Evolutionary conservation across 1,140 invertebrate species (phyloP).

Genomic region (Cydia fagiglandana): DNA sequence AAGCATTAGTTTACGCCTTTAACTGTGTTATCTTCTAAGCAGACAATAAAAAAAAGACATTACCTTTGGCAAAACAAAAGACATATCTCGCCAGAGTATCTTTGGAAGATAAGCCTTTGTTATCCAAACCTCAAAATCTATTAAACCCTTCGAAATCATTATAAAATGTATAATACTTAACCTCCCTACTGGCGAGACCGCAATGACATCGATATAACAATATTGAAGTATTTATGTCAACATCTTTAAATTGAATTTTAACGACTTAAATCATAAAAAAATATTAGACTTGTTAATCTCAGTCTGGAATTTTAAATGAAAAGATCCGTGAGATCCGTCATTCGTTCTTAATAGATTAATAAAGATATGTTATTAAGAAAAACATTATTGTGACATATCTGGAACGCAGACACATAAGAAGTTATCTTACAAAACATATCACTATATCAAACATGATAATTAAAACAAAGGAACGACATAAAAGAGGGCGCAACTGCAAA

Average conservation of each 20-base stretch:
- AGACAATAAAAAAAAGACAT: background rate
- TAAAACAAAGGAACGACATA: background rate
- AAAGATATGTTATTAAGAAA: background rate
- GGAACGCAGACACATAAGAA: too few species aligned
- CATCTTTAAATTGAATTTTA: background rate
- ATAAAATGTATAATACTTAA: background rate
- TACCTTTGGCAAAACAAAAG: background rate
- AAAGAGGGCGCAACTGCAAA: background rate
- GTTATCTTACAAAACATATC: too few species aligned
- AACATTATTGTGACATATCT: background rate
- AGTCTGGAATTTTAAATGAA: background rate
- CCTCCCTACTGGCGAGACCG: background rate
- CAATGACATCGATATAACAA: conserved; percentile 3
- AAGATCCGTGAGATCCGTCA: background rate
- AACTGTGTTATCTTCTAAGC: background rate
- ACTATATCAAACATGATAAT: too few species aligned
- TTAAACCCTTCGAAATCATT: background rate
- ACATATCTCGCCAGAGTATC: background rate
- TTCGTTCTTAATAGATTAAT: background rate
- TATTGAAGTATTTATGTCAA: conserved; percentile 10
- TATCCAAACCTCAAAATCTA: background rate
- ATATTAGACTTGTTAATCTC: background rate
- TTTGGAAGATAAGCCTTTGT: background rate
- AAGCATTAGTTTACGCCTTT: conserved; percentile 23
- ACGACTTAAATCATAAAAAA: background rate